These are phyloP conservation scores for Leucozona laternaria DNA, from an alignment of 2,888 invertebrate species.

Conservation along the genomic window DNA sequence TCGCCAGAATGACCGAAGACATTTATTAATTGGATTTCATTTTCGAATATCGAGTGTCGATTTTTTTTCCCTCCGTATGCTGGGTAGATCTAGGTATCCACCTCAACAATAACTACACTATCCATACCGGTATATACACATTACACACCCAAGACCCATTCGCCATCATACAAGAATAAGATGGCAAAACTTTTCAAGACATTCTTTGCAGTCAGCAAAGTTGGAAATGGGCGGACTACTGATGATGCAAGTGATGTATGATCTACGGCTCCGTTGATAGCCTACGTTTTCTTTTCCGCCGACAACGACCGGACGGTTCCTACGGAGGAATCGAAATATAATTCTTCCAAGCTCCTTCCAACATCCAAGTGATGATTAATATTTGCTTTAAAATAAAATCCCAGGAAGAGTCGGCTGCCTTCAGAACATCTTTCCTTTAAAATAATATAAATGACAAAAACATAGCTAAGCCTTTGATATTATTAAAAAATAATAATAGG, in stretches of 20 bases:
- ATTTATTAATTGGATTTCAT: constrained; percentile 75
- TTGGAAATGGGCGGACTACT: constrained; percentile 74
- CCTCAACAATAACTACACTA: constrained; percentile 24
- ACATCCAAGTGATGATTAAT: constrained; percentile 64
- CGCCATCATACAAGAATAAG: constrained; percentile 31
- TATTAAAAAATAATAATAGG: constrained; percentile 40
- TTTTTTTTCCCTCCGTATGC: constrained; percentile 25
- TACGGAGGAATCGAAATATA: constrained; percentile 28
- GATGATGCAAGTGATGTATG: constrained; percentile 70
- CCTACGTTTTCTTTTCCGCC: constrained; percentile 2
- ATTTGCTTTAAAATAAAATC: constrained; percentile 45
- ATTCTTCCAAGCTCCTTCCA: constrained; percentile 19
- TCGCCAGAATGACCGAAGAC: constrained; percentile 69
- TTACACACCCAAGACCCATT: constrained; percentile 28
- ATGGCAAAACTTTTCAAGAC: constrained; percentile 34
- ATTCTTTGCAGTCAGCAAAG: constrained; percentile 38
- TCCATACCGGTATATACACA: background rate
- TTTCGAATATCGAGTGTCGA: constrained; percentile 72
- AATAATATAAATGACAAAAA: constrained; percentile 3
- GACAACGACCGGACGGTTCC: background rate
- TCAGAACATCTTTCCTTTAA: background rate
- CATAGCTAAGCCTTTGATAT: constrained; percentile 26
- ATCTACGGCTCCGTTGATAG: constrained; percentile 57
- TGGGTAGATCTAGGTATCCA: constrained; percentile 20
- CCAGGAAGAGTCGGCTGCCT: constrained; percentile 33